A percentile compares a stretch with the other conserved stretches of the same genome.
Conservation (phyloP, 2,888 invertebrate genomes). For the Eurois occulta region DNA sequence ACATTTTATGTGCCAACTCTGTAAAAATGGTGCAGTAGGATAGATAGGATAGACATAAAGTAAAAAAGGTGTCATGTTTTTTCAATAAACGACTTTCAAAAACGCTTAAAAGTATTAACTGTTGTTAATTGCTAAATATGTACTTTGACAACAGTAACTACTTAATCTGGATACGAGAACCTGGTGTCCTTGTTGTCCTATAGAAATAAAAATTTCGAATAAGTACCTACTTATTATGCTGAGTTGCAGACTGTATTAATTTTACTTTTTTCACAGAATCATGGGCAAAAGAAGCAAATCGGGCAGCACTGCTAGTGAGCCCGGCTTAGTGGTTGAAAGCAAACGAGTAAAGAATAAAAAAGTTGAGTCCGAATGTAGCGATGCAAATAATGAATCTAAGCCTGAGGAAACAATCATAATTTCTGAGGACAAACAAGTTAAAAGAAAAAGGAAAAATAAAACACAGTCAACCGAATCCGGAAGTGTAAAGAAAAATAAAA, state of each 20-base stretch:
- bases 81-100: neutral
- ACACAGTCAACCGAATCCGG: slow-evolving; percentile 11
- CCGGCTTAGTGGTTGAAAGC: slow-evolving; percentile 15
- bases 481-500: slow-evolving; percentile 62
- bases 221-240: neutral
- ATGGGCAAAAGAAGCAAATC: slow-evolving; percentile 74
- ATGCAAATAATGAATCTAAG: slow-evolving; percentile 27
- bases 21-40: slow-evolving; percentile 21
- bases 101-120: neutral
- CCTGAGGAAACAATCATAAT: slow-evolving; percentile 6
- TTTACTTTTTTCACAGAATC: slow-evolving; percentile 60
- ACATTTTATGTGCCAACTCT: slow-evolving; percentile 44
- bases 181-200: neutral
- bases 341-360: slow-evolving; percentile 48
- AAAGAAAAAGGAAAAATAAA: slow-evolving; percentile 57
- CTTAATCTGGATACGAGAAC: neutral
- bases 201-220: neutral
- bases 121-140: neutral
- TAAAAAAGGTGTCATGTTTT: neutral
- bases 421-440: slow-evolving; percentile 31
- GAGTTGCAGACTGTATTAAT: too few species aligned
- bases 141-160: neutral
- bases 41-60: neutral
- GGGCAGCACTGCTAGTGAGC: slow-evolving; percentile 6
- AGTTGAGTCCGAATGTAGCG: slow-evolving; percentile 27